These are phyloP conservation scores for Frankliniella intonsa DNA, from an alignment of 2,888 invertebrate genomes.

Conservation along the genomic window DNA sequence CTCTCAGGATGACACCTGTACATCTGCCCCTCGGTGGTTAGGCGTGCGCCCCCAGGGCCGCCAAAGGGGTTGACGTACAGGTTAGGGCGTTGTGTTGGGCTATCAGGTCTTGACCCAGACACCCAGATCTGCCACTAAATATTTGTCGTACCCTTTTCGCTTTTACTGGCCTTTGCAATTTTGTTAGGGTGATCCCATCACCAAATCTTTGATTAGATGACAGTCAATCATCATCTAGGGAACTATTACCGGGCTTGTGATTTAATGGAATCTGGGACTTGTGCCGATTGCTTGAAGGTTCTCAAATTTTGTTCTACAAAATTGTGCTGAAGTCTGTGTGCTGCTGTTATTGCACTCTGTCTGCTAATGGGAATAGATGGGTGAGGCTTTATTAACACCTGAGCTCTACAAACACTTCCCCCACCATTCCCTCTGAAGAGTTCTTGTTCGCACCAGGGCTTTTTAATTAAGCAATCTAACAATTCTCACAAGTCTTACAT, in stretches of 20 bases:
- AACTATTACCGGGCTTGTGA: not conserved
- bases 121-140: too few relatives aligned
- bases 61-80: not conserved
- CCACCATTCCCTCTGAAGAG: too few relatives aligned
- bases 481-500: too few relatives aligned
- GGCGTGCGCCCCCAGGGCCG: not conserved
- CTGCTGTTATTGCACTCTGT: not conserved
- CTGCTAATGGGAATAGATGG: not conserved
- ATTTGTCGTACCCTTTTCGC: too few relatives aligned
- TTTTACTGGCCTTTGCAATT: too few relatives aligned
- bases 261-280: conserved; percentile 34
- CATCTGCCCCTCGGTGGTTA: not conserved
- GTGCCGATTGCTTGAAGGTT: conserved; percentile 25
- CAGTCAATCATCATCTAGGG: not conserved
- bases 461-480: too few relatives aligned
- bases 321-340: too few relatives aligned
- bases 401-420: not conserved
- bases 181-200: too few relatives aligned
- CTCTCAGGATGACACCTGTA: not conserved
- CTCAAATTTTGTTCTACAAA: too few relatives aligned
- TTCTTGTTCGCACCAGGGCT: too few relatives aligned
- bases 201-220: not conserved
- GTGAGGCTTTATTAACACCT: not conserved
- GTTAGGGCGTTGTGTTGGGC: not conserved
- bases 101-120: too few relatives aligned